phyloP scores from a whole-genome alignment of 1,140 invertebrate species.

The Arctopsyche grandis region DNA sequence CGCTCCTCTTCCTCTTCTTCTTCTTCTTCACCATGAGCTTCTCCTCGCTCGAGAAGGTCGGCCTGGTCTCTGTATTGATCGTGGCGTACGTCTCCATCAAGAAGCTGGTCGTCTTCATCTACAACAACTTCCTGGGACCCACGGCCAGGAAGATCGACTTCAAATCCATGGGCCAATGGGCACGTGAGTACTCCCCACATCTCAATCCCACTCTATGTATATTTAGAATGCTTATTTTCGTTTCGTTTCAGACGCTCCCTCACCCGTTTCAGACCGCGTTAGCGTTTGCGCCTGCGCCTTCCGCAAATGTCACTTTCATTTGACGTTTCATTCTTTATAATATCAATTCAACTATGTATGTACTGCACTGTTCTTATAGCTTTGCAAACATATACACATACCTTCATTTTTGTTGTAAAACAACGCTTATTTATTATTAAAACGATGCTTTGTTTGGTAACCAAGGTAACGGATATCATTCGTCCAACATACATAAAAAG shows the following conservation, averaged over 20 bases:
- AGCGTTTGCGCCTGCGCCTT: not conserved
- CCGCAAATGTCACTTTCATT: not conserved
- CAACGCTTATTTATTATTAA: no score
- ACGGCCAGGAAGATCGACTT: slow-evolving; percentile 48
- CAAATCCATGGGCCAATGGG: slow-evolving; percentile 50
- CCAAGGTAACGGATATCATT: no score
- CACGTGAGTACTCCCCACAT: slow-evolving; percentile 50
- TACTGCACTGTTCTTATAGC: no score
- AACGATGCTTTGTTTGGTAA: no score
- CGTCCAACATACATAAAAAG: no score
- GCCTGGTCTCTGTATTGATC: slow-evolving; percentile 44
- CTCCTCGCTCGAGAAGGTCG: slow-evolving; percentile 47
- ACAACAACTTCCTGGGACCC: slow-evolving; percentile 49
- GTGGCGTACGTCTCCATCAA: slow-evolving; percentile 44
- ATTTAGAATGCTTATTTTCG: slow-evolving; percentile 4
- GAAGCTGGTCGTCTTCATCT: slow-evolving; percentile 41
- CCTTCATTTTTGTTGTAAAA: no score
- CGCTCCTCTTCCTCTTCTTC: not conserved
- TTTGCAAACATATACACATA: no score
- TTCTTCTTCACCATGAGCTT: slow-evolving; percentile 34
- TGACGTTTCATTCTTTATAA: no score
- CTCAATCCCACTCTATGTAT: not conserved
- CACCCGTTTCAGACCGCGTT: no score
- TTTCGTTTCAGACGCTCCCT: slow-evolving; percentile 5
- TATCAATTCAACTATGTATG: no score